A percentile compares a stretch with the other conserved stretches of the same genome.
Evolutionary conservation across 2,113 vertebrate genomes (phyloP).

Genomic region (Girardinichthys multiradiatus): DNA sequence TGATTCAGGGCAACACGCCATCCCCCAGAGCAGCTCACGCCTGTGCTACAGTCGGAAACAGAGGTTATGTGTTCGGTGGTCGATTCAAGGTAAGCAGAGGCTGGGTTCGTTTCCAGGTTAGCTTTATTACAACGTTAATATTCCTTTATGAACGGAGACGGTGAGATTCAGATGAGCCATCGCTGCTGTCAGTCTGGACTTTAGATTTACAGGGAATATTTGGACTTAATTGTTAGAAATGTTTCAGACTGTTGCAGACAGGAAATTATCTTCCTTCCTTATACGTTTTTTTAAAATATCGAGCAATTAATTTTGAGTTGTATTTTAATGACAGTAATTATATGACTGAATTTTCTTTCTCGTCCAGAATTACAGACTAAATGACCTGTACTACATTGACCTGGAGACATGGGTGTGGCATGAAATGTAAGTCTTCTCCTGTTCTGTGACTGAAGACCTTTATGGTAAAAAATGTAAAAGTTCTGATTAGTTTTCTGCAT

Average conservation of each 20-base stretch:
- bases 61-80: constrained; percentile 95
- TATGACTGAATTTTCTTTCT: too few species aligned
- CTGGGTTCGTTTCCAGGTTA: too few species aligned
- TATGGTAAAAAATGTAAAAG: too few species aligned
- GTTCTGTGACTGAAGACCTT: too few species aligned
- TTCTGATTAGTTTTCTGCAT: too few species aligned
- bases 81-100: constrained; percentile 85
- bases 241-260: too few species aligned
- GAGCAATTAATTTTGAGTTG: too few species aligned
- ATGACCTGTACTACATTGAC: constrained; percentile 92
- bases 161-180: neutral
- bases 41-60: constrained; percentile 90
- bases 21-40: constrained; percentile 95
- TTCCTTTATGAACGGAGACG: too few species aligned
- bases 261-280: too few species aligned
- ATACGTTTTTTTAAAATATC: too few species aligned
- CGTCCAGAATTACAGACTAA: constrained; percentile 89
- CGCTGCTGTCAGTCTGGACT: neutral
- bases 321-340: too few species aligned
- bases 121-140: too few species aligned
- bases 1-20: constrained; percentile 86
- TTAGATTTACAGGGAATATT: neutral
- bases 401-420: constrained; percentile 96
- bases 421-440: constrained; percentile 85
- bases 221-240: neutral